Conservation (phyloP, 1,140 invertebrate species). For the Hyposmocoma kahamanoa region DNA sequence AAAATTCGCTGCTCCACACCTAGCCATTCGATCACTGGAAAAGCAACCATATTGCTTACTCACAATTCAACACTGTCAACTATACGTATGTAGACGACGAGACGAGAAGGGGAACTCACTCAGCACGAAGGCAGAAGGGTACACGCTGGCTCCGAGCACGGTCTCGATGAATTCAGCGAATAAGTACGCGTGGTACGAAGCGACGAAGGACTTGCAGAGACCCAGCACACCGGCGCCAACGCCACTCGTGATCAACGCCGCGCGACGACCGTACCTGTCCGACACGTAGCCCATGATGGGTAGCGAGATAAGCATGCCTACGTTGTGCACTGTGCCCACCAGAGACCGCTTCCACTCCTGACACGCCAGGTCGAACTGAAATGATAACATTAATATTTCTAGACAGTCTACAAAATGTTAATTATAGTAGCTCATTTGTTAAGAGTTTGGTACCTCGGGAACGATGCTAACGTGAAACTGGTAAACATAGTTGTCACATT, state of each 20-base stretch:
- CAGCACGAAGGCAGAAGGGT: constrained; percentile 56
- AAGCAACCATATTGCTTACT: not conserved
- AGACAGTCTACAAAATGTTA: too few species aligned
- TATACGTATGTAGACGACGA: not conserved
- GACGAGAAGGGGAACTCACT: constrained; percentile 33
- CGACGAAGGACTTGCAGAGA: constrained; percentile 77
- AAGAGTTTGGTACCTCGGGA: constrained; percentile 44
- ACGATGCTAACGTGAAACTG: constrained; percentile 42
- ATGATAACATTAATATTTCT: constrained; percentile 8
- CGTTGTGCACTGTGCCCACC: constrained; percentile 82
- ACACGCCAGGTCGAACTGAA: constrained; percentile 61
- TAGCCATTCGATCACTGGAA: constrained; percentile 83
- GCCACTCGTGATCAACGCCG: constrained; percentile 75
- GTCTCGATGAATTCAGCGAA: constrained; percentile 79
- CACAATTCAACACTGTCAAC: not conserved
- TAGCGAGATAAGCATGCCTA: constrained; percentile 81
- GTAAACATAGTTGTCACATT: constrained; percentile 44
- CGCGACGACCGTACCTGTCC: constrained; percentile 77
- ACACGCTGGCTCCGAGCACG: constrained; percentile 67
- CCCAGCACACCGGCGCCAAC: constrained; percentile 76
- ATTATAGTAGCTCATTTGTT: too few species aligned
- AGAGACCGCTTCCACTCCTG: constrained; percentile 81
- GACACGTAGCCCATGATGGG: constrained; percentile 80
- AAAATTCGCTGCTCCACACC: constrained; percentile 82
- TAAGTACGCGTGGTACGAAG: constrained; percentile 77